Evolutionary conservation across 1,140 invertebrate genomes (phyloP).

Genomic region (Venustaconcha ellipsiformis): DNA sequence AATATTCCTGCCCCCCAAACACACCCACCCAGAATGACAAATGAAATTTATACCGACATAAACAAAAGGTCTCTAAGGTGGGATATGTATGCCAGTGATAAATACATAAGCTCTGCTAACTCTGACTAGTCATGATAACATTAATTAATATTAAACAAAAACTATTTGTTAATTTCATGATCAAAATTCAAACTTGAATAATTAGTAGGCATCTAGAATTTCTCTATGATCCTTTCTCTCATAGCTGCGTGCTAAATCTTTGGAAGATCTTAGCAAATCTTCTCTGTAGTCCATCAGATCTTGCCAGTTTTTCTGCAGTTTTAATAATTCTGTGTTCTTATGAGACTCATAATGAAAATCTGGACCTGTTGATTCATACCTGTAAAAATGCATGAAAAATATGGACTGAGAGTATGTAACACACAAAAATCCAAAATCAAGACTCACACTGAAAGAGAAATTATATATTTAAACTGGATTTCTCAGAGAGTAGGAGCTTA

Average conservation of each 20-base stretch:
- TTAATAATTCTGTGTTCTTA: slow-evolving; percentile 53
- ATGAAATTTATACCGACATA: no score
- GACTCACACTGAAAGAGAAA: not conserved
- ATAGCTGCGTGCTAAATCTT: slow-evolving; percentile 7
- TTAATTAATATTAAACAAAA: no score
- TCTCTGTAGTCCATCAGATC: slow-evolving; percentile 47
- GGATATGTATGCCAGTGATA: no score
- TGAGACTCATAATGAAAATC: slow-evolving; percentile 54
- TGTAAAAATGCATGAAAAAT: slow-evolving; percentile 7
- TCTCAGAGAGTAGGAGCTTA: not conserved
- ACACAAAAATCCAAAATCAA: not conserved
- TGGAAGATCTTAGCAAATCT: slow-evolving; percentile 37
- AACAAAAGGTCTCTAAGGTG: no score
- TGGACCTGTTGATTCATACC: slow-evolving; percentile 50
- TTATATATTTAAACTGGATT: not conserved
- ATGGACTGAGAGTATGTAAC: not conserved
- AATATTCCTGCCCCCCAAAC: no score
- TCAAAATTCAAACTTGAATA: no score
- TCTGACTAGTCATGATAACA: no score
- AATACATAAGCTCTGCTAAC: no score
- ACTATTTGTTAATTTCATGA: no score
- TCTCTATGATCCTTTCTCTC: no score
- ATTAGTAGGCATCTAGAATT: no score
- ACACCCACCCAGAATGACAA: no score
- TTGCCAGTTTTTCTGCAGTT: slow-evolving; percentile 41